phyloP scores from a whole-genome alignment of 2,113 vertebrate species.

The Pomatostomus ruficeps region DNA sequence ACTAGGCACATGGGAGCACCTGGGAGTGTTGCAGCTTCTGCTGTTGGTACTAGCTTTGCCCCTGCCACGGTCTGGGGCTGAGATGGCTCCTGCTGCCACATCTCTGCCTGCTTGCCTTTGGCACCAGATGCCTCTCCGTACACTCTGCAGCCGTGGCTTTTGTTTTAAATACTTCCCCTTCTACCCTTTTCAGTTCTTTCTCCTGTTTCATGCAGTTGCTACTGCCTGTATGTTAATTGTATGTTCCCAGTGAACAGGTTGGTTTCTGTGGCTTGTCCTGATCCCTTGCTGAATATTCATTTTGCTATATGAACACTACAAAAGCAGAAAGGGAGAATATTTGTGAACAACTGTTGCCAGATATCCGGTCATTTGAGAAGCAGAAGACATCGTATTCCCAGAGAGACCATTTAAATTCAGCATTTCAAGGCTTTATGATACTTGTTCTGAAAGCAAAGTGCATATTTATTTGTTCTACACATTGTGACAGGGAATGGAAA shows the following conservation, averaged over 20 bases:
- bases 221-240: neutral
- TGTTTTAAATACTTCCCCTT: neutral
- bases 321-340: neutral
- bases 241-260: neutral
- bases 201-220: constrained; percentile 9
- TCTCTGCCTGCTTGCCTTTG: neutral
- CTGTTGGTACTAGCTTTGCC: neutral
- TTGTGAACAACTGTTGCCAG: constrained; percentile 32
- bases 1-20: neutral
- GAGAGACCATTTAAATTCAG: neutral
- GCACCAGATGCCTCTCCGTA: neutral
- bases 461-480: neutral
- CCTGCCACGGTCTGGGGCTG: rapidly evolving
- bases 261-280: neutral
- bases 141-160: neutral
- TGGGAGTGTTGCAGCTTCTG: neutral
- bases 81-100: neutral
- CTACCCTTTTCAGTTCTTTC: neutral
- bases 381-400: neutral
- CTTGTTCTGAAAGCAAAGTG: constrained; percentile 19
- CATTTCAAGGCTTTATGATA: constrained; percentile 4
- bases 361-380: constrained; percentile 44
- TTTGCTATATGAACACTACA: neutral
- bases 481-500: neutral
- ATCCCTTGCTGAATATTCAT: constrained; percentile 37